A percentile compares a stretch with the other conserved stretches of the same genome.
These are phyloP conservation scores for Orthosia gracilis DNA, from an alignment of 2,888 invertebrate species.

Conservation along the genomic window DNA sequence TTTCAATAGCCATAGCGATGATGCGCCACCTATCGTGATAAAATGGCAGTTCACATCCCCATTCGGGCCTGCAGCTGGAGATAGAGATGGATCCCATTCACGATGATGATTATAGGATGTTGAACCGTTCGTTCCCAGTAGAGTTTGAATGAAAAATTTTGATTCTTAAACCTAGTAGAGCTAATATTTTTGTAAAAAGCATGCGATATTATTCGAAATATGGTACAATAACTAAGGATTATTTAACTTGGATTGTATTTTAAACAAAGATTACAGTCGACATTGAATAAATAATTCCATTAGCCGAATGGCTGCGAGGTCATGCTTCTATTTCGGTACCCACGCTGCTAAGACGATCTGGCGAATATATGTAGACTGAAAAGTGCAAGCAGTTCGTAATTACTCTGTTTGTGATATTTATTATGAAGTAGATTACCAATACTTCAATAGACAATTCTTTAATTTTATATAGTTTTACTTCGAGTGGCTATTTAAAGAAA, in stretches of 20 bases:
- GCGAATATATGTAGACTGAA: constrained; percentile 24
- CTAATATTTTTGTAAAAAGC: not conserved
- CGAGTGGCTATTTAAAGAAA: constrained; percentile 32
- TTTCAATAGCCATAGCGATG: too few species aligned
- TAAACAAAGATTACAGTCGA: constrained; percentile 1
- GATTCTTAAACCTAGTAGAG: not conserved
- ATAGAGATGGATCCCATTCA: not conserved
- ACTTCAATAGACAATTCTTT: constrained; percentile 1
- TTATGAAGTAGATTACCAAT: not conserved
- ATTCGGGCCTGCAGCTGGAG: not conserved
- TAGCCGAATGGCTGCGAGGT: constrained; percentile 57
- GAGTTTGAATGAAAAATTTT: not conserved
- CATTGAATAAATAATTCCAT: constrained; percentile 42
- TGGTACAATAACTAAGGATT: not conserved
- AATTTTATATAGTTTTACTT: not conserved
- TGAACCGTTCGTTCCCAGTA: not conserved
- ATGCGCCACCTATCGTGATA: too few species aligned
- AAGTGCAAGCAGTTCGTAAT: constrained; percentile 31
- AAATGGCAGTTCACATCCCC: too few species aligned
- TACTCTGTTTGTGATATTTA: constrained; percentile 17
- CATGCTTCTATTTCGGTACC: constrained; percentile 59
- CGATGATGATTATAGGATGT: not conserved
- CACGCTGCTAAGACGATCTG: constrained; percentile 24
- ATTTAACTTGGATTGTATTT: not conserved
- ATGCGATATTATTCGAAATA: not conserved